Base-by-base conservation (phyloP, 1,140 invertebrate species). In the Ladona fulva region DNA sequence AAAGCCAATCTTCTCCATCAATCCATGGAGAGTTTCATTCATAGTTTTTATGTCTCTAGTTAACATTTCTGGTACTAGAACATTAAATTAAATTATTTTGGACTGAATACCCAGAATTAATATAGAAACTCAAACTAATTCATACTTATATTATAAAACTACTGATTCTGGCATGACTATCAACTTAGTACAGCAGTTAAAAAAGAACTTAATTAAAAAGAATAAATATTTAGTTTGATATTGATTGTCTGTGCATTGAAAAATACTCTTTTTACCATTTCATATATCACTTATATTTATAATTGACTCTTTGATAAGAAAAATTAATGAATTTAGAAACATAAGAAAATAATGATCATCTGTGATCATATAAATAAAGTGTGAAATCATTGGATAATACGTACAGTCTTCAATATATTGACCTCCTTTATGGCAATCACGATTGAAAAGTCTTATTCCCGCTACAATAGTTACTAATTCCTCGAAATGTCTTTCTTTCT, bases 401-500 rank as follows among this genome's bases (percentile, higher is more conserved):
- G 88, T 85, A 91, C 90, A 80, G 81, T 92, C 89, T 59, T 90
- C 89, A 80, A 92, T 91, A 6, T 87, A 88, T 76, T 90, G 88
- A 1, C 90, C 90, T 0, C 89, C 89, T 74, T 89, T 89, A 79
- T 89, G 87, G 78, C 89, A 90, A 81, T 91, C 89, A 80, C 88
- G 86, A 80, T 92, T 92, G 82, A 91, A 92, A 44, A 92, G 82
- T 52, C 91, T 84, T 66, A 92, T 90, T 0, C 91, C 91, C 1
- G 89, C 87, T 0, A 90, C 87, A 66, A 91, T 86, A 77, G 86
- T 85, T 82, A 88, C 84, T 29, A 92, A 81, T 79, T 91, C 87
- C 44, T 85, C 83, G 11, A 92, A 79, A 52, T 89, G 87, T 14
- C 83, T 83, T 80, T 86, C 83, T 81, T 88, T 89, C 75, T 89